Base-by-base conservation (phyloP, 2,888 invertebrate species). In the Apotomis capreana region DNA sequence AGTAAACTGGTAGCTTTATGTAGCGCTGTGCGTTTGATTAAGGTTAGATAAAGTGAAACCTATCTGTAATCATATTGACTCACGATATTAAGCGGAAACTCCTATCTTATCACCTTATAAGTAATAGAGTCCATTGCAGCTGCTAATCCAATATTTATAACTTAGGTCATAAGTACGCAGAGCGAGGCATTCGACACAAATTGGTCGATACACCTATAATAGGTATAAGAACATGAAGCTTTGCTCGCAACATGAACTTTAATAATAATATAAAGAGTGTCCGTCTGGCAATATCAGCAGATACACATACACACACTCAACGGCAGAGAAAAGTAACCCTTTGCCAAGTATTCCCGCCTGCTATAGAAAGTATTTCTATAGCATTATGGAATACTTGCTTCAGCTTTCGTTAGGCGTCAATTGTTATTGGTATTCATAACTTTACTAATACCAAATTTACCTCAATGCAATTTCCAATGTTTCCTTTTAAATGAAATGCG, bases 71-170 rank as follows among this genome's bases (percentile, higher is more conserved):
- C 26, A 13, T 51, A 60, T 68, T 54, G 60, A 15, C 68, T 68
- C 64, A n/a, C 57, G 9, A 36, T 46, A 46, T 36, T 40, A 60
- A 26, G 8, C 60, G 60, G 60, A 68, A 44, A 44, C 15, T n/a
- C 5, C 3, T 60, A 68, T 68, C 60, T 68, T 13, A 68, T 68
- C 59, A 12, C 52, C 54, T 49, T 10, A 55, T 55, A 64, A 64
- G 64, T 55, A 64, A 64, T 59, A 59, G 37, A 37, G 57, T 36
- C 36, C 57, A 36, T 5, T 57, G 57, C 37, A 57, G 36, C 49
- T 49, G 9, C 36, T 36, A 57, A 57, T 36, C 57, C 57, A 12
- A 37, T 57, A 36, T 37, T 57, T 37, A 5, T 57, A 37, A 10
- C 36, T 36, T 40, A 6, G 36, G 4, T 4, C 36, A n/a, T 37